Percentiles rank a stretch among this genome's conserved stretches.
Evolutionary conservation across 2,888 invertebrate genomes (phyloP).

Genomic region (Scaptomyza parva): DNA sequence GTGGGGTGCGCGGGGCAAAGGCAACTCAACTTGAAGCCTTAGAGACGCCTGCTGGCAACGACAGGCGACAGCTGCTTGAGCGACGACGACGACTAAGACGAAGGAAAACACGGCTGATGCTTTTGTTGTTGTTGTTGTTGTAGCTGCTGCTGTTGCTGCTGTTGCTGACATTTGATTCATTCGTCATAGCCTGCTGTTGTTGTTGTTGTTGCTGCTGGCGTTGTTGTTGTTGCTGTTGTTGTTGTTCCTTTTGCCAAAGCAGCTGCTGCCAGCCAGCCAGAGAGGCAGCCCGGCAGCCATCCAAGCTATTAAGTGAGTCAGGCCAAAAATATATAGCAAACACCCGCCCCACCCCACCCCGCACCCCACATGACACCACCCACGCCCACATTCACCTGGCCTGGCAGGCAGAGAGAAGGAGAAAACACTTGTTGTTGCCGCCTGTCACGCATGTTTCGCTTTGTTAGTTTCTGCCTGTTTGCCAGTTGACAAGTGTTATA

Average conservation of each 20-base stretch:
- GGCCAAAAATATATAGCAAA: conserved; percentile 21
- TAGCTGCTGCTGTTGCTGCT: too few relatives aligned
- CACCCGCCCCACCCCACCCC: conserved; percentile 8
- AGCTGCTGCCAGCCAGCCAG: conserved; percentile 48
- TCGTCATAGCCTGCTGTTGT: conserved; percentile 80
- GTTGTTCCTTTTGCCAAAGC: conserved; percentile 32
- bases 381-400: conserved; percentile 50
- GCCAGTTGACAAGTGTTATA: conserved; percentile 76
- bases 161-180: conserved; percentile 84
- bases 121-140: conserved; percentile 75
- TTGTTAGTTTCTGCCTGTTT: conserved; percentile 44
- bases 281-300: conserved; percentile 30
- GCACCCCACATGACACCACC: conserved; percentile 18
- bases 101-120: conserved; percentile 72
- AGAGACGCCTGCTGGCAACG: conserved; percentile 65
- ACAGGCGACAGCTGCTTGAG: conserved; percentile 80
- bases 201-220: conserved; percentile 55
- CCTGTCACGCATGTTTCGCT: conserved; percentile 65
- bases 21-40: conserved; percentile 53
- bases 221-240: conserved; percentile 38
- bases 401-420: conserved; percentile 16
- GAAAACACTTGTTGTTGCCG: conserved; percentile 76
- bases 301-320: conserved; percentile 56
- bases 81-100: conserved; percentile 71
- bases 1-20: neutral